Base-by-base conservation (phyloP, 2,113 vertebrate genomes). In the Willisornis vidua region DNA sequence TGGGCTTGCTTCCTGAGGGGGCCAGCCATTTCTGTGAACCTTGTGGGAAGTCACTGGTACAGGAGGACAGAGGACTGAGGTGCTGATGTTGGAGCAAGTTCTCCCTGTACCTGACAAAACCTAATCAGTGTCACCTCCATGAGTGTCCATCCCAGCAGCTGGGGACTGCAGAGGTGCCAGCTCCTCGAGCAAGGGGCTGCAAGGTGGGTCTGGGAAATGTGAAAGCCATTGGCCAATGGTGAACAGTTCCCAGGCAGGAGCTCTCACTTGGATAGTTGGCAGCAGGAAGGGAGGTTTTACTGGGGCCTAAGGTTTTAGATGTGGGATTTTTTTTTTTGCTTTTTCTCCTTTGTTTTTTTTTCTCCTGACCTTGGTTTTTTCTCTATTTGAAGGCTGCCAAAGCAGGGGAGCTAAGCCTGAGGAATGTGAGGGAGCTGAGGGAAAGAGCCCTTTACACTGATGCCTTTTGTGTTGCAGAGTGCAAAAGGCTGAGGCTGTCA, bases 301-400 rank as follows among this genome's bases (percentile, higher is more conserved):
- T 20, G 74, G 19, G 1, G 9, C 12, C 9, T 72, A 1, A 2
- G 1, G 5, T 19, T 74, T 63, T 61, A 59, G 14, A 2, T 26
- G 37, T 8, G n/a, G 7, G 11, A 1, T 12, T 46, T 37, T 45
- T 17, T 3, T 3, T 28, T 43, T 33, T 31, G 3, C 20, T 31
- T 16, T 48, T 7, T 17, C 17, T 58, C 8, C 2, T 5, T 43
- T 29, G 7, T 4, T 7, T 33, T 43, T 62, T 17, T 14, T 4
- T 1, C 3, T 26, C 3, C 14, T 14, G 52, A 39, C 81, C 62
- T 75, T 93, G 87, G 11, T 54, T 82, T 73, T 63, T 75, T 6
- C 41, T 79, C n/a, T 79, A 25, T 80, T 79, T 87, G 85, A 70
- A 93, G 74, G 85, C 48, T 95, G 93, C 85, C 55, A 67, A 33